Evolutionary conservation across 92 coral and sea anemone species (phyloP).

Genomic region (Parazoanthus swiftii): DNA sequence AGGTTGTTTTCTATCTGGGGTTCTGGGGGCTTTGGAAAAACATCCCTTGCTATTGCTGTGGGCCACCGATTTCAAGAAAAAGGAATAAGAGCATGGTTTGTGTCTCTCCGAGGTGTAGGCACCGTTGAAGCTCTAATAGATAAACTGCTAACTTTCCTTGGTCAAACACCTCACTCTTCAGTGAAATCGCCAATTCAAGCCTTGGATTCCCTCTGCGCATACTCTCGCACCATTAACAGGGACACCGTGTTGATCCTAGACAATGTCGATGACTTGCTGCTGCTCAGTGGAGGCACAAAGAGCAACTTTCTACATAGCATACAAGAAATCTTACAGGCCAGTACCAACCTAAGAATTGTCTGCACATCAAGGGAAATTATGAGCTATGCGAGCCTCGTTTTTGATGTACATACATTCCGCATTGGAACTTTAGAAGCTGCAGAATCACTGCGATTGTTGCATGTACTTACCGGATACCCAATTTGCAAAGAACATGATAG

Average conservation of each 20-base stretch:
- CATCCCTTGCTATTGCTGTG: not conserved
- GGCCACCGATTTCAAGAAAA: not conserved
- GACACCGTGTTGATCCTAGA: not conserved
- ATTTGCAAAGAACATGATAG: not conserved
- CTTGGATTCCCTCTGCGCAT: not conserved
- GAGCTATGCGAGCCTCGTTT: not conserved
- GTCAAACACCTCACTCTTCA: not conserved
- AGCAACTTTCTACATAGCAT: too few relatives aligned
- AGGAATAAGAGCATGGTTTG: slow-evolving; percentile 18
- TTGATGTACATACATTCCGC: not conserved
- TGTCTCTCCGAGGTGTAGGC: not conserved
- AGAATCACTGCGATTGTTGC: not conserved
- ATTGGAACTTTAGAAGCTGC: not conserved
- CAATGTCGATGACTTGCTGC: slow-evolving; percentile 1
- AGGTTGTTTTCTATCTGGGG: too few relatives aligned
- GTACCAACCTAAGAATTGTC: not conserved
- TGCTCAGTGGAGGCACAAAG: too few relatives aligned
- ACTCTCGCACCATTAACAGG: not conserved
- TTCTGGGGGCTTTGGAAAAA: too few relatives aligned
- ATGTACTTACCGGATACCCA: not conserved
- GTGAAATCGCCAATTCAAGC: too few relatives aligned
- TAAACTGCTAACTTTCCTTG: not conserved
- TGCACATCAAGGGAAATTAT: not conserved
- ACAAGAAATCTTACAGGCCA: not conserved
- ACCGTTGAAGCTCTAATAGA: not conserved